These are phyloP conservation scores for Gibbula magus DNA, from an alignment of 2,888 invertebrate genomes.

Conservation along the genomic window DNA sequence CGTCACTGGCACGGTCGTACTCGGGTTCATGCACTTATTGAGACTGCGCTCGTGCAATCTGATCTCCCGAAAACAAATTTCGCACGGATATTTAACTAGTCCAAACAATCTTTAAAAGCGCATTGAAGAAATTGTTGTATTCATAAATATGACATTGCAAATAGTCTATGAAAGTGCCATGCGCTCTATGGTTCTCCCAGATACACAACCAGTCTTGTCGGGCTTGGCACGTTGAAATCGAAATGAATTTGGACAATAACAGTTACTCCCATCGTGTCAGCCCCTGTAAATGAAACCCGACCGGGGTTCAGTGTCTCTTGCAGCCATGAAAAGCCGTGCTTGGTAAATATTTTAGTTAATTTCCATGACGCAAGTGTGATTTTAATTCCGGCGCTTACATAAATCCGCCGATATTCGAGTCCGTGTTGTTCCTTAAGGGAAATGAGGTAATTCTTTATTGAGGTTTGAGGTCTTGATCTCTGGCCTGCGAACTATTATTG, in stretches of 20 bases:
- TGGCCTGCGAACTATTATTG: too few relatives aligned
- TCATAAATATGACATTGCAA: background rate
- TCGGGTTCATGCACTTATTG: background rate
- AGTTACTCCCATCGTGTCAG: background rate
- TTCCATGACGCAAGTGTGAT: constrained; percentile 4
- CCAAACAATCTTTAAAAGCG: constrained; percentile 10
- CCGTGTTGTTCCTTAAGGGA: background rate
- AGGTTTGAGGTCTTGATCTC: too few relatives aligned
- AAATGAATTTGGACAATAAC: constrained; percentile 10
- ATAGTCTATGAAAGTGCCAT: background rate
- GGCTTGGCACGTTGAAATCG: background rate
- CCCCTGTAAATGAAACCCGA: background rate
- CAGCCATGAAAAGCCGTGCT: background rate
- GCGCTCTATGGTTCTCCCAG: background rate
- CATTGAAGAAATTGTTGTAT: constrained; percentile 15
- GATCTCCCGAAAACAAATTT: background rate
- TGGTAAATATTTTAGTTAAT: constrained; percentile 8
- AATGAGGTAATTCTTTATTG: too few relatives aligned
- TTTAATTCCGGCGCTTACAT: background rate
- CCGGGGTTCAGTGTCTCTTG: background rate
- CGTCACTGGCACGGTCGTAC: background rate
- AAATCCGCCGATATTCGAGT: background rate
- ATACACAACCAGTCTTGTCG: background rate
- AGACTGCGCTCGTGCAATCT: background rate
- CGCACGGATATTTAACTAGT: constrained; percentile 3